phyloP scores from a whole-genome alignment of 1,140 invertebrate species.

The Andrena cerasifolii region DNA sequence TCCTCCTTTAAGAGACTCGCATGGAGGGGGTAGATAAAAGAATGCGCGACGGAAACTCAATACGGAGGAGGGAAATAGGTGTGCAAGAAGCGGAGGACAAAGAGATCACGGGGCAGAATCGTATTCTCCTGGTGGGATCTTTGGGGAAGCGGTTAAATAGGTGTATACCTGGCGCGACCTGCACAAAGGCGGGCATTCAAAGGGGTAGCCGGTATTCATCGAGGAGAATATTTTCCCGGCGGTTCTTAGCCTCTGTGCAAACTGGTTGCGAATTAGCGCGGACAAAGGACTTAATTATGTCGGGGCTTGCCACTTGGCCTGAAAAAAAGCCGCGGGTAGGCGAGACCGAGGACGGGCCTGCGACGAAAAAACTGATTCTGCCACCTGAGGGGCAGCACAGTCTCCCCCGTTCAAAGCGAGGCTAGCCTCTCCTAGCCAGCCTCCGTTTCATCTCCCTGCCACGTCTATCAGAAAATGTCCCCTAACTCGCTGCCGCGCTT shows the following conservation, averaged over 20 bases:
- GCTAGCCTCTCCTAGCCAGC: too few relatives aligned
- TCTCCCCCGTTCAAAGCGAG: too few relatives aligned
- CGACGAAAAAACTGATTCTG: constrained; percentile 15
- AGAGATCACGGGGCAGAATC: constrained; percentile 15
- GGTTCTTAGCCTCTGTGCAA: constrained; percentile 52
- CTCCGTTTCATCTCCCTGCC: too few relatives aligned
- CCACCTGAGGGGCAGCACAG: not conserved
- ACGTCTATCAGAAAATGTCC: too few relatives aligned
- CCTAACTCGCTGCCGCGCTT: constrained; percentile 20
- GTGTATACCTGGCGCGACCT: constrained; percentile 41
- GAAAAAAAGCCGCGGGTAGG: constrained; percentile 14
- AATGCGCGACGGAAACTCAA: not conserved
- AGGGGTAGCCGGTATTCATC: constrained; percentile 46
- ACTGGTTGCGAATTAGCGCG: constrained; percentile 61
- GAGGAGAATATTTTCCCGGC: constrained; percentile 55
- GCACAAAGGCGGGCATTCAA: constrained; percentile 52
- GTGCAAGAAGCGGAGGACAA: constrained; percentile 1
- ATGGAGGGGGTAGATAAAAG: not conserved
- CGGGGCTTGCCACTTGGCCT: constrained; percentile 12
- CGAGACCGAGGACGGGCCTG: not conserved
- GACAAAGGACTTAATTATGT: constrained; percentile 60
- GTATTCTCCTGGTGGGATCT: constrained; percentile 19
- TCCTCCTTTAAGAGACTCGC: not conserved
- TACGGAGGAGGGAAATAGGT: not conserved
- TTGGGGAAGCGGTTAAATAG: constrained; percentile 45